phyloP scores from a whole-genome alignment of 2,888 invertebrate species.

The Drosophila macrospina region DNA sequence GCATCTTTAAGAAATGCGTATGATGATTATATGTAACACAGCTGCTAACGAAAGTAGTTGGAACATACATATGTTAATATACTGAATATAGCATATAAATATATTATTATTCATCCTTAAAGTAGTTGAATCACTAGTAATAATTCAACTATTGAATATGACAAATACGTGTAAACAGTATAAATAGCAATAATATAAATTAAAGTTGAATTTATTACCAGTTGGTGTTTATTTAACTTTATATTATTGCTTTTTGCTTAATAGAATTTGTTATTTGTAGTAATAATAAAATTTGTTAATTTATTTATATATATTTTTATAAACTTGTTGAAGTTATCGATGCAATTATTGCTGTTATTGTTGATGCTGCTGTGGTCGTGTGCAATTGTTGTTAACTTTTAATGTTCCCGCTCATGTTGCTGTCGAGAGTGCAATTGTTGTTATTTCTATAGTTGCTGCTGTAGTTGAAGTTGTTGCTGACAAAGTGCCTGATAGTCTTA shows the following conservation, averaged over 20 bases:
- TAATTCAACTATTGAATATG: no score
- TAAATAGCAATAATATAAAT: no score
- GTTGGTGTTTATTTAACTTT: neutral
- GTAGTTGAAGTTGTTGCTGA: neutral
- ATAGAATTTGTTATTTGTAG: neutral
- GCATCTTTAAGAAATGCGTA: neutral
- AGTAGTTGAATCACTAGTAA: neutral
- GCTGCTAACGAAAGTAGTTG: no score
- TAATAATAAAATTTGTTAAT: neutral
- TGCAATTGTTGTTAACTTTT: conserved; percentile 5
- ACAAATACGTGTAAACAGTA: no score
- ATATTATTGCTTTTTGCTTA: neutral
- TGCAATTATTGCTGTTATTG: conserved; percentile 6
- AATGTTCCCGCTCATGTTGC: conserved; percentile 11
- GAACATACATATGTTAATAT: neutral
- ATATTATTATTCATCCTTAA: neutral
- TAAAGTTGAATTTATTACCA: neutral
- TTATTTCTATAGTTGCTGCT: neutral
- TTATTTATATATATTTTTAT: conserved; percentile 1
- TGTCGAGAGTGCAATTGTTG: conserved; percentile 5
- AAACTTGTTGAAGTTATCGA: conserved; percentile 1
- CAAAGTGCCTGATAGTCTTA: neutral
- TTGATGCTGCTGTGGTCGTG: conserved; percentile 2
- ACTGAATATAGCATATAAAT: neutral
- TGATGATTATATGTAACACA: neutral